These are phyloP conservation scores for Coreius guichenoti DNA, from an alignment of 2,797 vertebrate genomes.

Conservation along the genomic window DNA sequence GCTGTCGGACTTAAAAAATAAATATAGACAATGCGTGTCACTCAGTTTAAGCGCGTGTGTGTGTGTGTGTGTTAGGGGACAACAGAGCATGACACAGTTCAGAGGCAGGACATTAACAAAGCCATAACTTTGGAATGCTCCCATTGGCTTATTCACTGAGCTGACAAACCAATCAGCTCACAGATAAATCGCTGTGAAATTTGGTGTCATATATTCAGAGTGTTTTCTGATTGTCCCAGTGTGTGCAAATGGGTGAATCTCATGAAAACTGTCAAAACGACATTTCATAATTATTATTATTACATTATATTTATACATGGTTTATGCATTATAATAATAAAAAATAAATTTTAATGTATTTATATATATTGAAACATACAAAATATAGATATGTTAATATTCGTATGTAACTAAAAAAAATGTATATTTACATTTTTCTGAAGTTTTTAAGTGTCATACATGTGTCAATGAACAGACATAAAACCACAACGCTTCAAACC, in stretches of 20 bases:
- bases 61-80: constrained; percentile 7
- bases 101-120: background rate
- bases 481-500: background rate
- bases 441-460: background rate
- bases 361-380: background rate
- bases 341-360: background rate
- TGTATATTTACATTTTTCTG: background rate
- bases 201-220: constrained; percentile 22
- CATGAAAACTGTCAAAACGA: background rate
- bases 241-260: background rate
- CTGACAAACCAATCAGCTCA: constrained; percentile 13
- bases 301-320: background rate
- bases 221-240: constrained; percentile 2
- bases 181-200: background rate
- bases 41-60: constrained; percentile 35
- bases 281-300: background rate
- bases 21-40: constrained; percentile 79
- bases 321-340: background rate
- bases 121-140: background rate
- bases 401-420: background rate
- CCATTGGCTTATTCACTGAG: constrained; percentile 16
- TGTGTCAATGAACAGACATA: background rate
- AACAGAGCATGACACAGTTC: background rate
- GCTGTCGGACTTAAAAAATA: constrained; percentile 72
- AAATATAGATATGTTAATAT: background rate